Evolutionary conservation across 1,140 invertebrate genomes (phyloP).

Genomic region (Copidosoma floridanum): DNA sequence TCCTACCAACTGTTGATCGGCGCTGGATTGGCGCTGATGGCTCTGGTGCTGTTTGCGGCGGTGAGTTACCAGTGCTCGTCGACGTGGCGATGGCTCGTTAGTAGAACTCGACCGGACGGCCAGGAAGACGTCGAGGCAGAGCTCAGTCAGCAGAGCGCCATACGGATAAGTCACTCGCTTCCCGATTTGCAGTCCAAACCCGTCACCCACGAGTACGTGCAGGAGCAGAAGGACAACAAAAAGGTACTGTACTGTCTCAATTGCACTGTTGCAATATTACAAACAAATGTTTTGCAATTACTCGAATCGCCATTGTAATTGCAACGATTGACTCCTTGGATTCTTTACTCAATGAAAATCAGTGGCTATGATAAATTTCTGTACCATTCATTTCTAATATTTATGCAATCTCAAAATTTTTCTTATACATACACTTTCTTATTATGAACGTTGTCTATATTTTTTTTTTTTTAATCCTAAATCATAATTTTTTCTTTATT

Average conservation of each 20-base stretch:
- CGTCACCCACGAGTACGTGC: conserved; percentile 69
- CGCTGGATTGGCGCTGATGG: conserved; percentile 62
- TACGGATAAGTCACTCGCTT: conserved; percentile 72
- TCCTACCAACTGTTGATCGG: conserved; percentile 58
- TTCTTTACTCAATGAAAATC: no score
- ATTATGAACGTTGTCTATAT: no score
- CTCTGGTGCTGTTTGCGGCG: conserved; percentile 65
- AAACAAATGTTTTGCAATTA: no score
- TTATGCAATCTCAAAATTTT: no score
- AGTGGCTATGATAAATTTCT: no score
- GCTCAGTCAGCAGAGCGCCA: conserved; percentile 64
- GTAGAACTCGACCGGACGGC: conserved; percentile 56
- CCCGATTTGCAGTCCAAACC: conserved; percentile 72
- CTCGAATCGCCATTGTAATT: no score
- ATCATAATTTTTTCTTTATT: no score
- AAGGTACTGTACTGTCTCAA: conserved; percentile 64
- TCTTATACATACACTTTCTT: no score
- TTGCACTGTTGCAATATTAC: no score
- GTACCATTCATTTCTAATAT: no score
- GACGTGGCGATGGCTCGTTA: conserved; percentile 68
- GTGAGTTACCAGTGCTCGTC: conserved; percentile 70
- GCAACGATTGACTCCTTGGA: no score
- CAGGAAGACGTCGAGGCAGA: conserved; percentile 61
- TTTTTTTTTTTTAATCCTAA: no score
- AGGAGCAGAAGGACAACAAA: conserved; percentile 69